Evolutionary conservation across 2,113 vertebrate species (phyloP).

Genomic region (Oriolus oriolus): DNA sequence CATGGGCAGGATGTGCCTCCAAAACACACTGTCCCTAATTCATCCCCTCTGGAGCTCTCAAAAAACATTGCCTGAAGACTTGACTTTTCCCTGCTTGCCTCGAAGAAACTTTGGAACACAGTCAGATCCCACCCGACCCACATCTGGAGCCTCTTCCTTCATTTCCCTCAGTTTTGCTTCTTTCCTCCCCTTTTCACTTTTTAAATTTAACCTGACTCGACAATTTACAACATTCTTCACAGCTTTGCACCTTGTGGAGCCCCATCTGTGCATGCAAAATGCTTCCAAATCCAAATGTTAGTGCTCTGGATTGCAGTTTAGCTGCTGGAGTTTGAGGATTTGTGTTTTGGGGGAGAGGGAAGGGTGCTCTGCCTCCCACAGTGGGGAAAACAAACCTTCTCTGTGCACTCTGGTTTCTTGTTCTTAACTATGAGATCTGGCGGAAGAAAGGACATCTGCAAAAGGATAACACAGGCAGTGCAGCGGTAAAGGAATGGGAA

Average conservation of each 20-base stretch:
- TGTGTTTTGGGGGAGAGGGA: not conserved
- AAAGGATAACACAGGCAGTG: not conserved
- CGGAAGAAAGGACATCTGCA: not conserved
- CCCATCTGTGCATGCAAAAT: slow-evolving; percentile 20
- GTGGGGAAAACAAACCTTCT: not conserved
- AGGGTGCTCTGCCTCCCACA: not conserved
- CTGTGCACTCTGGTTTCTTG: not conserved
- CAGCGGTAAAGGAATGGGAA: not conserved
- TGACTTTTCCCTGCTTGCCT: not conserved
- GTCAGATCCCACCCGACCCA: not conserved
- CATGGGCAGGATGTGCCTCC: not conserved
- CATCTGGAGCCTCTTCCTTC: not conserved
- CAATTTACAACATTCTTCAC: slow-evolving; percentile 41
- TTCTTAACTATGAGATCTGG: not conserved
- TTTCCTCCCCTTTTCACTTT: not conserved
- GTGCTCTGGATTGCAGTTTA: not conserved
- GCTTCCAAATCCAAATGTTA: slow-evolving; percentile 33
- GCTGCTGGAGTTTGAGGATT: not conserved
- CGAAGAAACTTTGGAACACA: not conserved
- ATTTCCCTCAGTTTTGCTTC: not conserved
- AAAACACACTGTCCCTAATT: not conserved
- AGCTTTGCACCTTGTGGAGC: slow-evolving; percentile 50
- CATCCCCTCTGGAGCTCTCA: not conserved
- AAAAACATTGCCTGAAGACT: not conserved
- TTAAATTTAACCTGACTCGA: slow-evolving; percentile 31